Conservation (phyloP, 2,113 vertebrate species). For the Archilochus colubris region DNA sequence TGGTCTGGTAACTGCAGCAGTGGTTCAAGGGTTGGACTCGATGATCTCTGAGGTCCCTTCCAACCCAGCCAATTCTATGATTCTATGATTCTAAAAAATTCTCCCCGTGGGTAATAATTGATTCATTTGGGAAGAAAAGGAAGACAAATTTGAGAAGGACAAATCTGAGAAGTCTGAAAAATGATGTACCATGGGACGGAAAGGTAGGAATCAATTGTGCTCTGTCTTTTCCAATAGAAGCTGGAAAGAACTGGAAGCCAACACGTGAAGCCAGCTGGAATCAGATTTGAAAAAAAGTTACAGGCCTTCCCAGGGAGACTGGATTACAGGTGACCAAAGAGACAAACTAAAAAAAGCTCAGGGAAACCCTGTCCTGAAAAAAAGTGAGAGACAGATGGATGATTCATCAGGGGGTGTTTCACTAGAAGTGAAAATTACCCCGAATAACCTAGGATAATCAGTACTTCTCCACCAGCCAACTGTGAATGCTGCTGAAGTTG, state of each 20-base stretch:
- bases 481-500: not conserved
- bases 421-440: not conserved
- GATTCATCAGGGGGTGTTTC: not conserved
- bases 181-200: not conserved
- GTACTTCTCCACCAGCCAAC: not conserved
- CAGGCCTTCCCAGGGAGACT: not conserved
- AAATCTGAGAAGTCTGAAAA: not conserved
- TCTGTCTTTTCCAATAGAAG: not conserved
- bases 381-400: not conserved
- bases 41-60: no score
- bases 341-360: not conserved
- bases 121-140: not conserved
- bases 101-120: not conserved
- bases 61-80: no score
- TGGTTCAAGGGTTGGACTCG: no score
- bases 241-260: no score
- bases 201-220: not conserved
- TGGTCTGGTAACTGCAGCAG: no score
- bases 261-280: not conserved
- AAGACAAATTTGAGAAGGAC: not conserved
- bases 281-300: not conserved
- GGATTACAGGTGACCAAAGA: not conserved
- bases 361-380: not conserved
- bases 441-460: not conserved
- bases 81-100: not conserved